Base-by-base conservation (phyloP, 2,113 vertebrate genomes). In the Passerina amoena region DNA sequence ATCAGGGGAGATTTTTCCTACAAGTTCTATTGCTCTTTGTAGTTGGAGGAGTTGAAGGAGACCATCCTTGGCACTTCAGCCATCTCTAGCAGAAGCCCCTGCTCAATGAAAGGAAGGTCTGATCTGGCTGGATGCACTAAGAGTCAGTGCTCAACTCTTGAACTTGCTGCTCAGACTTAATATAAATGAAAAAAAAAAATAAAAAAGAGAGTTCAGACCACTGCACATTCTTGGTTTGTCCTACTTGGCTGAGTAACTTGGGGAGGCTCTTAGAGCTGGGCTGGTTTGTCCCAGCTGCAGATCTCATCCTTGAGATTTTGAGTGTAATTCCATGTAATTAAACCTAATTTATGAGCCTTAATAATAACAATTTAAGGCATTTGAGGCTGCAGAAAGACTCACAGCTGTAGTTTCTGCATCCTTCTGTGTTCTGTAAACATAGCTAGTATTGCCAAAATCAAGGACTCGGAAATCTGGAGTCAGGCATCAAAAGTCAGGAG, bases 301-400 rank as follows among this genome's bases (percentile, higher is more conserved):
- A 89, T 83, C 79, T 91, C 3, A 4, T 75, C 45, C 59, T 84
- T 60, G 81, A 73, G 87, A 87, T 92, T 84, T 75, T 40, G 64
- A 82, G 63, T 86, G 44, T 66, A 86, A 89, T 89, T 94, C 60
- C 31, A 23, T 65, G 22, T 69, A 94, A 94, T 87, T 66, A 94
- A 92, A 65, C 57, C 73, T 87, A 92, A 94, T 96, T 96, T 94
- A 91, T 87, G 77, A 76, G 61, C 81, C 28, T 69, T 83, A 95
- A 91, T 88, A 75, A 92, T 90, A 86, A 82, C 93, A 85, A 93
- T 80, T 80, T 35, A 80, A 71, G 24, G 60, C 83, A 87, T 92
- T 91, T 87, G 61, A 82, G 91, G 27, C 71, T 68, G 75, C 23
- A 48, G 88, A 73, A 96, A 73, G 71, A 63, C 73, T 91, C 9